A percentile compares a stretch with the other conserved stretches of the same genome.
These are phyloP conservation scores for Bungarus multicinctus DNA, from an alignment of 2,113 vertebrate genomes.

Conservation along the genomic window DNA sequence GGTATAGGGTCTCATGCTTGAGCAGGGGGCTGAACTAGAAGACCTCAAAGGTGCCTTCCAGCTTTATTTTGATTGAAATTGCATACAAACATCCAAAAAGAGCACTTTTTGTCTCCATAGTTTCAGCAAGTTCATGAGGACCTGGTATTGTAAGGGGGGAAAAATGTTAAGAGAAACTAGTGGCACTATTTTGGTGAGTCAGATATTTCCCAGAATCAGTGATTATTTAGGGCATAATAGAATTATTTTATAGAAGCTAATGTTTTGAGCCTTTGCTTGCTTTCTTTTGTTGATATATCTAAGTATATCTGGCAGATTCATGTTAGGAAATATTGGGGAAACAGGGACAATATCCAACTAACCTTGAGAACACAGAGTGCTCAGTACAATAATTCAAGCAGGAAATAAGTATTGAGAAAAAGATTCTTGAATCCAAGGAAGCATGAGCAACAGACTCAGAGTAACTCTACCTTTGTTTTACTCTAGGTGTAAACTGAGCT, in stretches of 20 bases:
- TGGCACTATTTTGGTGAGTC: background rate
- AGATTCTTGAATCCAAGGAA: background rate
- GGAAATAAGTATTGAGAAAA: background rate
- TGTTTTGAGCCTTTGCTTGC: background rate
- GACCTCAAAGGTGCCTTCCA: background rate
- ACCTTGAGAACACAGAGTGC: background rate
- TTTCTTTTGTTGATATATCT: background rate
- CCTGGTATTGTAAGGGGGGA: background rate
- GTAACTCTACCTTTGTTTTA: background rate
- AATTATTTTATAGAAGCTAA: background rate
- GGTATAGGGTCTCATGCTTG: background rate
- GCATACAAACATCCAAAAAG: background rate
- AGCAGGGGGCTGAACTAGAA: background rate
- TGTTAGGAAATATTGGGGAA: background rate
- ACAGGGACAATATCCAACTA: background rate
- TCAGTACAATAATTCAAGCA: background rate
- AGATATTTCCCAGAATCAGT: background rate
- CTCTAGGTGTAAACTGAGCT: background rate
- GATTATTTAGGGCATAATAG: background rate
- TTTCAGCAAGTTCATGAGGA: background rate
- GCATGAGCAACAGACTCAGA: background rate
- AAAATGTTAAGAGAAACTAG: background rate
- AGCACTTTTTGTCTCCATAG: background rate
- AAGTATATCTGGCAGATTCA: background rate
- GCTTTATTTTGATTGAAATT: background rate